phyloP scores from a whole-genome alignment of 1,140 invertebrate genomes.

The Achroia grisella region DNA sequence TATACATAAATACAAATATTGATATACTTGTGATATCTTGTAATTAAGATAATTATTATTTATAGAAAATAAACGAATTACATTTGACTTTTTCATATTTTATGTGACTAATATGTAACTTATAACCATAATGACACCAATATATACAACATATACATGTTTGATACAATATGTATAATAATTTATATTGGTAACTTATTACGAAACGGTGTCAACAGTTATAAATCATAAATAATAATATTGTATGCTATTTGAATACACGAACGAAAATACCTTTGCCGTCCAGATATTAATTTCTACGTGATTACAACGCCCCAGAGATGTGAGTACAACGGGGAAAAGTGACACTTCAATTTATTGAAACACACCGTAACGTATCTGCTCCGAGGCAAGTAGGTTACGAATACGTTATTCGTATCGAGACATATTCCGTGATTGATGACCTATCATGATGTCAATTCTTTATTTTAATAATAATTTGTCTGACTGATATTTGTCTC shows the following conservation, averaged over 20 bases:
- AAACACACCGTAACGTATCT: slow-evolving; percentile 18
- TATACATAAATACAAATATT: no score
- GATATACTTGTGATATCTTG: no score
- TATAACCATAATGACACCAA: no score
- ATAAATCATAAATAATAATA: slow-evolving; percentile 8
- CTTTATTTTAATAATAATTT: slow-evolving; percentile 43
- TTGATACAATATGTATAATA: neutral
- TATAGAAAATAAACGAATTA: no score
- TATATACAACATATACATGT: no score
- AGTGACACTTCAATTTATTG: slow-evolving; percentile 54
- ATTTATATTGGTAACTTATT: neutral
- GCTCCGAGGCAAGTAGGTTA: slow-evolving; percentile 28
- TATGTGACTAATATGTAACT: no score
- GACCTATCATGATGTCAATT: slow-evolving; percentile 37
- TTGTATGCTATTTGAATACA: slow-evolving; percentile 3
- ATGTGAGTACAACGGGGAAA: slow-evolving; percentile 33
- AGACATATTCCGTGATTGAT: slow-evolving; percentile 41
- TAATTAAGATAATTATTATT: no score
- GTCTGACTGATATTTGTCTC: neutral
- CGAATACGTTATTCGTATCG: slow-evolving; percentile 38
- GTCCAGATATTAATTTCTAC: slow-evolving; percentile 27
- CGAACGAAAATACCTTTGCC: slow-evolving; percentile 3
- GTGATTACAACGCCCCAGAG: slow-evolving; percentile 24
- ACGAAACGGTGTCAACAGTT: slow-evolving; percentile 1
- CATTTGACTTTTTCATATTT: no score